Percentiles rank a stretch among this genome's conserved stretches.
phyloP scores from a whole-genome alignment of 2,797 vertebrate species.

The Artibeus lituratus region DNA sequence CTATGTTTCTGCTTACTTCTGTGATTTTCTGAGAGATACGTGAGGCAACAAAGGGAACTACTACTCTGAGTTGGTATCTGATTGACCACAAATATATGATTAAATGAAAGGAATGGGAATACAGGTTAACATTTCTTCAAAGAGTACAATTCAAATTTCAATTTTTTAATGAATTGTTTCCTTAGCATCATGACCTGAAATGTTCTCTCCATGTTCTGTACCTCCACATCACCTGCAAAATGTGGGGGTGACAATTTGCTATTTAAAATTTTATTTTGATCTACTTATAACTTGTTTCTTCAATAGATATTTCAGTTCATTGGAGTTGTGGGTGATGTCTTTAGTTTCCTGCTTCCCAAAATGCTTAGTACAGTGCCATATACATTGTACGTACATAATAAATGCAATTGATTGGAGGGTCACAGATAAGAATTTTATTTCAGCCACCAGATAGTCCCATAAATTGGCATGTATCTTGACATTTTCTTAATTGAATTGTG shows the following conservation, averaged over 20 bases:
- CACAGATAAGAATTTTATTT: background rate
- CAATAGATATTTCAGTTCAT: background rate
- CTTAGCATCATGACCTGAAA: background rate
- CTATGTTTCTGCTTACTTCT: background rate
- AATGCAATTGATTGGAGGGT: background rate
- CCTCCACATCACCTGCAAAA: background rate
- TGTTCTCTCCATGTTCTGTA: background rate
- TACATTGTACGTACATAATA: background rate
- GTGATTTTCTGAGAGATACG: background rate
- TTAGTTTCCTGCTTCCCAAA: background rate
- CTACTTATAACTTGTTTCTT: background rate
- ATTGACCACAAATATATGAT: background rate
- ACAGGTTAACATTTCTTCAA: background rate
- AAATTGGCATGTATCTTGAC: background rate
- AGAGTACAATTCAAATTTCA: background rate
- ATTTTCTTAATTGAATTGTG: background rate
- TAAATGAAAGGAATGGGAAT: background rate
- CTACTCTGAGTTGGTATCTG: background rate
- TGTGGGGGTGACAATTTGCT: background rate
- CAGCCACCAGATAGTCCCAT: background rate
- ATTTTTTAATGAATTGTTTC: background rate
- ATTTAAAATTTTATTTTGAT: constrained; percentile 21
- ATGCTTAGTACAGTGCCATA: background rate
- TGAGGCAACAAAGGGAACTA: background rate
- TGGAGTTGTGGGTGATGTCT: background rate